phyloP scores from a whole-genome alignment of 30 jellyfish, hydroid and myxozoan genomes.

The Aurelia aurita region DNA sequence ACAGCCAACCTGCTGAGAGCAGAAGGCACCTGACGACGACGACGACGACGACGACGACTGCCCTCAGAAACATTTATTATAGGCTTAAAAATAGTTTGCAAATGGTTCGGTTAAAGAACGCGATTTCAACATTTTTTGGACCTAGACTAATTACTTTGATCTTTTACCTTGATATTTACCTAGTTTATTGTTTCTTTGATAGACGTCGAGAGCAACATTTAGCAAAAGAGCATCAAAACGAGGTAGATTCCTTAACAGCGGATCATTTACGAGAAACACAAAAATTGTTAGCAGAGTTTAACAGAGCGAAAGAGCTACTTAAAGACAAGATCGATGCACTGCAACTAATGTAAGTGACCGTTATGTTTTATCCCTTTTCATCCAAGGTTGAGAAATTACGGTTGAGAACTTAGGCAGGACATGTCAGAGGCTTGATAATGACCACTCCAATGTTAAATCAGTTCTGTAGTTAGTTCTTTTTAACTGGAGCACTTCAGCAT shows the following conservation, averaged over 20 bases:
- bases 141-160: too few relatives aligned
- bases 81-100: too few relatives aligned
- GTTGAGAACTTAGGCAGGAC: too few relatives aligned
- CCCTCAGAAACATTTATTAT: too few relatives aligned
- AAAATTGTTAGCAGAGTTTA: constrained; percentile 61
- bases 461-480: too few relatives aligned
- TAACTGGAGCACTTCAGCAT: too few relatives aligned
- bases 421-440: not conserved
- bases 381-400: not conserved
- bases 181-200: not conserved
- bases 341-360: constrained; percentile 60
- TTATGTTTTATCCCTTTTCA: not conserved
- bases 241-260: constrained; percentile 69
- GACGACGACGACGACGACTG: too few relatives aligned
- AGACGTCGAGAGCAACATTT: constrained; percentile 81
- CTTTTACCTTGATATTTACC: too few relatives aligned
- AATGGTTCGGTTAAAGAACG: too few relatives aligned
- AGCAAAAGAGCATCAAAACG: constrained; percentile 75
- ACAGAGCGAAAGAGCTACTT: constrained; percentile 52
- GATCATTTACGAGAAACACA: constrained; percentile 83
- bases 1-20: too few relatives aligned
- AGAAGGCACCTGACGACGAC: too few relatives aligned
- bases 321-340: constrained; percentile 73
- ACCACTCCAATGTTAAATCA: not conserved
- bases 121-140: too few relatives aligned